A percentile compares a stretch with the other conserved stretches of the same genome.
Evolutionary conservation across 2,888 invertebrate genomes (phyloP).

Genomic region (Myopa testacea): DNA sequence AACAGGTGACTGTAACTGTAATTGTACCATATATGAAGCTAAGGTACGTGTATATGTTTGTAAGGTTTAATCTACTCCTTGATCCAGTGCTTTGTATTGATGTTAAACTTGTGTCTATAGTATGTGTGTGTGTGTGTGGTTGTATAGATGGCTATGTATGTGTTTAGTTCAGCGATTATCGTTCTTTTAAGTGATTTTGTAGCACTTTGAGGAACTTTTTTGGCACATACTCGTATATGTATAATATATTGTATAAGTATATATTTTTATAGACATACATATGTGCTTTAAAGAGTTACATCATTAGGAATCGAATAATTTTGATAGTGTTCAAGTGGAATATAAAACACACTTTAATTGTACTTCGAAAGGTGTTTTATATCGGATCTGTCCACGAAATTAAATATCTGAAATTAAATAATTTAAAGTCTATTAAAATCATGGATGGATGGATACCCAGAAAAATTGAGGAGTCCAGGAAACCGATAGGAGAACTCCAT

Average conservation of each 20-base stretch:
- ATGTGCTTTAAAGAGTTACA: background rate
- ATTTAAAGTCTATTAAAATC: too few relatives aligned
- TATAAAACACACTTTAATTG: too few relatives aligned
- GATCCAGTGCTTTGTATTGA: conserved; percentile 34
- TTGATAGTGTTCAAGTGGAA: too few relatives aligned
- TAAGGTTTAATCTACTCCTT: conserved; percentile 44
- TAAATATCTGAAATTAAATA: too few relatives aligned
- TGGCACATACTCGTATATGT: too few relatives aligned
- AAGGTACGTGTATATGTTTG: background rate
- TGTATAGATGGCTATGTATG: conserved; percentile 45
- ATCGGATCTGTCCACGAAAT: too few relatives aligned
- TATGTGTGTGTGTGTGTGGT: conserved; percentile 32
- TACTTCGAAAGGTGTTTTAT: too few relatives aligned
- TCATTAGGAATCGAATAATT: too few relatives aligned
- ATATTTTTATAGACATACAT: background rate
- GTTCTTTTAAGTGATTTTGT: conserved; percentile 61
- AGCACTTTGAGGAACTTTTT: conserved; percentile 32
- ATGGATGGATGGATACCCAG: too few relatives aligned
- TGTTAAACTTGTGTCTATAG: conserved; percentile 37
- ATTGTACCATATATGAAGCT: background rate
- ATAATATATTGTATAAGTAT: background rate
- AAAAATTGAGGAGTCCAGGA: too few relatives aligned
- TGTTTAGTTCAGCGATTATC: conserved; percentile 58
- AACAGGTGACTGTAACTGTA: conserved; percentile 6
- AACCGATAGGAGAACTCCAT: too few relatives aligned